Percentiles rank a stretch among this genome's conserved stretches.
phyloP scores from a whole-genome alignment of 2,888 invertebrate species.

The Torymus aiolomorphi region DNA sequence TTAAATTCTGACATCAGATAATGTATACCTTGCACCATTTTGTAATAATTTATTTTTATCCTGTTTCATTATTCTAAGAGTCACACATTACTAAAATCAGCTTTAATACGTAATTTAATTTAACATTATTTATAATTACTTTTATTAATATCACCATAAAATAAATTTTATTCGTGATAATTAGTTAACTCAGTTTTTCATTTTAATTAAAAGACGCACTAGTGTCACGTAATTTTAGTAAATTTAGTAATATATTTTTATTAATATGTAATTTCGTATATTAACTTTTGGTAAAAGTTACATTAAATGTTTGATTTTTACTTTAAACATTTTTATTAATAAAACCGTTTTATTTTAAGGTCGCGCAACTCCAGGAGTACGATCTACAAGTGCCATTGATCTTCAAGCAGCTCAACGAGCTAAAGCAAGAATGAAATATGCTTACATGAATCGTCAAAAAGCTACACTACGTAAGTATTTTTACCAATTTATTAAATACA shows the following conservation, averaged over 20 bases:
- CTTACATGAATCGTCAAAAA: conserved; percentile 87
- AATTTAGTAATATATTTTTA: conserved; percentile 35
- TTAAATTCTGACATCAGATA: conserved; percentile 9
- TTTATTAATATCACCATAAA: background rate
- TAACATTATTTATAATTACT: no score
- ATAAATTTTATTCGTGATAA: background rate
- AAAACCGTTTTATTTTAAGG: conserved; percentile 59
- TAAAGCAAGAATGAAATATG: conserved; percentile 88
- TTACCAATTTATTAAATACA: background rate
- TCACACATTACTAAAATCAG: background rate
- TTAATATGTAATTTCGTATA: conserved; percentile 51
- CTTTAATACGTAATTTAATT: no score
- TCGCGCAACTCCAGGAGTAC: conserved; percentile 70
- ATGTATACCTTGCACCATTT: conserved; percentile 24
- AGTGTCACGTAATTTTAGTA: conserved; percentile 30
- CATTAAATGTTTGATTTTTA: background rate
- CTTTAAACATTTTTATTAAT: conserved; percentile 9
- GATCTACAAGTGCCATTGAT: conserved; percentile 96
- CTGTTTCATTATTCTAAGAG: background rate
- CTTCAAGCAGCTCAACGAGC: conserved; percentile 93
- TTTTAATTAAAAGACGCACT: conserved; percentile 12
- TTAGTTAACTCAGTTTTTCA: background rate
- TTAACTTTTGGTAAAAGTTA: conserved; percentile 42
- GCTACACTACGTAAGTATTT: conserved; percentile 85
- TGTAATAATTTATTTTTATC: background rate